phyloP scores from a whole-genome alignment of 1,140 invertebrate genomes.

The Portunus trituberculatus region DNA sequence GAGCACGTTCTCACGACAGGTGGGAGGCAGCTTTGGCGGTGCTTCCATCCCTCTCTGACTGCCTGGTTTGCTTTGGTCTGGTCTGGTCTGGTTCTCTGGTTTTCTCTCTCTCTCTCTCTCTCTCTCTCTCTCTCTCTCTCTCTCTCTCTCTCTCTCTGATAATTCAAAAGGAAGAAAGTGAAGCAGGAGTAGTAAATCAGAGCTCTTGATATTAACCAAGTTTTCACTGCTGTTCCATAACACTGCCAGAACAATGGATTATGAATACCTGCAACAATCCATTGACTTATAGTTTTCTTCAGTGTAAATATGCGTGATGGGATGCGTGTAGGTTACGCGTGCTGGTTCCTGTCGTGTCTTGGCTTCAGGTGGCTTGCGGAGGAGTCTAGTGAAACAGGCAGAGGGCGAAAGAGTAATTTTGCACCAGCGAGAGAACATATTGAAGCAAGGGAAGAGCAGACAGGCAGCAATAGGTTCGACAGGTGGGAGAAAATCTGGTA shows the following conservation, averaged over 20 bases:
- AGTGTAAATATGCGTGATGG: no score
- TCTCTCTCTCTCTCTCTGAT: slow-evolving; percentile 23
- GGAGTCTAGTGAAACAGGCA: background rate
- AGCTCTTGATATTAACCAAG: no score
- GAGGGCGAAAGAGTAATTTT: background rate
- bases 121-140: slow-evolving; percentile 48
- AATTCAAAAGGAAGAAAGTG: no score
- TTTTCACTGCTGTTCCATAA: no score
- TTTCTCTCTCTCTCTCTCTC: slow-evolving; percentile 42
- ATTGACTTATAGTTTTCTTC: no score
- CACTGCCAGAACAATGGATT: no score
- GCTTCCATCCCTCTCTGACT: no score
- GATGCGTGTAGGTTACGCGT: no score
- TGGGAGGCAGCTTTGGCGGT: background rate
- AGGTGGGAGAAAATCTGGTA: background rate
- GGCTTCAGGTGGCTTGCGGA: no score
- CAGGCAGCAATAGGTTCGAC: slow-evolving; percentile 14
- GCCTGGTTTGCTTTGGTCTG: background rate
- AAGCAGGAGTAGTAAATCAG: no score
- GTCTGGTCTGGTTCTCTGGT: background rate
- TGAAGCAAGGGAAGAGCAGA: background rate
- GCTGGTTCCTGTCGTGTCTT: no score
- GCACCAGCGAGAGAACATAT: background rate
- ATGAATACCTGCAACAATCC: no score
- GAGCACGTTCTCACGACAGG: background rate